Percentiles rank a stretch among this genome's conserved stretches.
Conservation (phyloP, 2,113 vertebrate species). For the Cephalopterus ornatus region DNA sequence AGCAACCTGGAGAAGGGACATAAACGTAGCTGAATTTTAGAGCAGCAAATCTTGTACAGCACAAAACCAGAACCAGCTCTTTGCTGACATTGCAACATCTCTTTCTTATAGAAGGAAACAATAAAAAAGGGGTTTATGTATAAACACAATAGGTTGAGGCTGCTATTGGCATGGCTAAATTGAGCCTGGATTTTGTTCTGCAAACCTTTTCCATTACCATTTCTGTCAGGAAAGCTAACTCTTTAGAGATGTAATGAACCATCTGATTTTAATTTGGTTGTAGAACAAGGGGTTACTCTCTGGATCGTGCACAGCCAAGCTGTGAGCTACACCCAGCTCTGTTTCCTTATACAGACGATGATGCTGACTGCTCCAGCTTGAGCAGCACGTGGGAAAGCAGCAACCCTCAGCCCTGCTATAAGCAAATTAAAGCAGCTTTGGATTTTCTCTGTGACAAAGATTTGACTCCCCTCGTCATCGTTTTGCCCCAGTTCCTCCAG, state of each 20-base stretch:
- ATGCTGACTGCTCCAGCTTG: not conserved
- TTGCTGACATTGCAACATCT: not conserved
- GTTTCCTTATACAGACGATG: slow-evolving; percentile 21
- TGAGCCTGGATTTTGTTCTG: slow-evolving; percentile 47
- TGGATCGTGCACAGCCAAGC: not conserved
- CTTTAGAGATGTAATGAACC: slow-evolving; percentile 19
- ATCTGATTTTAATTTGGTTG: slow-evolving; percentile 63
- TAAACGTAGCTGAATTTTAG: not conserved
- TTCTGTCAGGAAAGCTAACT: slow-evolving; percentile 31
- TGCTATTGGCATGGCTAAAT: slow-evolving; percentile 5
- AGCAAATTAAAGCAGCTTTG: not conserved
- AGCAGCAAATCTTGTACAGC: not conserved
- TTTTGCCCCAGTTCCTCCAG: not conserved
- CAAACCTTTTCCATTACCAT: slow-evolving; percentile 51
- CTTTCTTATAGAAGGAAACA: slow-evolving; percentile 42
- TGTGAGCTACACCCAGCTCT: slow-evolving; percentile 35
- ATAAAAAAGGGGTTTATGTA: not conserved
- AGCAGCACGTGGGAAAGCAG: slow-evolving; percentile 22
- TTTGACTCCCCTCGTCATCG: not conserved
- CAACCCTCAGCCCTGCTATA: not conserved
- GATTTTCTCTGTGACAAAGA: not conserved
- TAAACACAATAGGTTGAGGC: slow-evolving; percentile 32
- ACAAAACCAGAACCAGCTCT: not conserved
- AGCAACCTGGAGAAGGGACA: not conserved
- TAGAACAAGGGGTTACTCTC: slow-evolving; percentile 42